Conservation (phyloP, 2,888 invertebrate species). For the Spatulosminthurus flaviceps region DNA sequence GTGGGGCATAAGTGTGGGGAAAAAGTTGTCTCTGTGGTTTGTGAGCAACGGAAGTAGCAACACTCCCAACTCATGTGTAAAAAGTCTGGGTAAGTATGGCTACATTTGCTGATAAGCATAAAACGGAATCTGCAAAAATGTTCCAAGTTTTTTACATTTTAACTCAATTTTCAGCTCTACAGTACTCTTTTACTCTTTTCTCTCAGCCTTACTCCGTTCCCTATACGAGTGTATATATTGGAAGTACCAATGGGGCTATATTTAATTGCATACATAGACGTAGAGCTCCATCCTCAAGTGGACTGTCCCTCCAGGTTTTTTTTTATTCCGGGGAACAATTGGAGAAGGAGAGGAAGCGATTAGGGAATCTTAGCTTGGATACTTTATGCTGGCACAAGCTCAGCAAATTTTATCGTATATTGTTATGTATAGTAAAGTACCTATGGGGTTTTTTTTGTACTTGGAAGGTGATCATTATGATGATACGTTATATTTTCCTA, state of each 20-base stretch:
- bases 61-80: conserved; percentile 1
- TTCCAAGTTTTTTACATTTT: conserved; percentile 29
- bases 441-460: no score
- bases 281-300: neutral
- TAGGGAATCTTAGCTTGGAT: neutral
- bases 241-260: no score
- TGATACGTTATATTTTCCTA: conserved; percentile 3
- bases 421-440: no score
- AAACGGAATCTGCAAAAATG: conserved; percentile 33
- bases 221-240: no score
- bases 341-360: conserved; percentile 27
- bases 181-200: neutral
- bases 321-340: neutral
- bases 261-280: neutral
- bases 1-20: neutral
- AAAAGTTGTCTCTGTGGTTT: conserved; percentile 4
- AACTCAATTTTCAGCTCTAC: neutral
- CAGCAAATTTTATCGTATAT: neutral
- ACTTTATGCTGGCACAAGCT: neutral
- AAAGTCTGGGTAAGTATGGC: neutral
- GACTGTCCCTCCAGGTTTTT: neutral
- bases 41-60: conserved; percentile 9
- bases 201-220: neutral
- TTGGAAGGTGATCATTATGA: neutral
- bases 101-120: conserved; percentile 28